Evolutionary conservation across 2,797 vertebrate species (phyloP).

Genomic region (Molossus molossus): DNA sequence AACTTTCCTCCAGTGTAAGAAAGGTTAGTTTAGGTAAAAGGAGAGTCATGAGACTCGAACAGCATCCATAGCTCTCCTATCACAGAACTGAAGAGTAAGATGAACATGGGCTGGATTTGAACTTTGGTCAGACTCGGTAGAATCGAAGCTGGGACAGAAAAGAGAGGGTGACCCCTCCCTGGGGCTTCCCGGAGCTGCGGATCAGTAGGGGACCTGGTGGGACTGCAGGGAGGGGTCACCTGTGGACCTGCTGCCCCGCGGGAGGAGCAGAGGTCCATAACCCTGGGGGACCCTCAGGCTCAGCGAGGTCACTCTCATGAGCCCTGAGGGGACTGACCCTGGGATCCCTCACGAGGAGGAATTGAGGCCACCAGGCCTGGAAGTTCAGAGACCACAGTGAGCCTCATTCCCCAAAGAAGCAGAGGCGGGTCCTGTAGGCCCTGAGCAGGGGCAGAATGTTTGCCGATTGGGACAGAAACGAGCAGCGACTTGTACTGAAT

Average conservation of each 20-base stretch:
- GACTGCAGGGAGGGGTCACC: background rate
- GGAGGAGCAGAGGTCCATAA: background rate
- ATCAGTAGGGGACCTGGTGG: background rate
- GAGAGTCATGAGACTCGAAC: too few relatives aligned
- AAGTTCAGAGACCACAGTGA: too few relatives aligned
- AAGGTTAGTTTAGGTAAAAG: too few relatives aligned
- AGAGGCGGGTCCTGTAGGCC: too few relatives aligned
- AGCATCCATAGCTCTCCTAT: background rate
- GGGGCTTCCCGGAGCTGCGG: background rate
- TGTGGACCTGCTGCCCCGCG: background rate
- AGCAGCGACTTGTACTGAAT: too few relatives aligned
- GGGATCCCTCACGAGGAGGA: too few relatives aligned
- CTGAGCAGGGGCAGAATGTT: too few relatives aligned
- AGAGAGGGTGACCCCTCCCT: background rate
- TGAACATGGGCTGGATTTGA: background rate
- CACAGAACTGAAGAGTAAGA: background rate
- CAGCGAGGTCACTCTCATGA: constrained; percentile 70
- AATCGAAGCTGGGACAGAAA: background rate
- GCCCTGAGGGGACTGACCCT: background rate
- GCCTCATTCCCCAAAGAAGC: too few relatives aligned
- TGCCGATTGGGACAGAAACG: too few relatives aligned
- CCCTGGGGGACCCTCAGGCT: constrained; percentile 30
- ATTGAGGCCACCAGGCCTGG: too few relatives aligned
- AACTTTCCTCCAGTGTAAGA: too few relatives aligned
- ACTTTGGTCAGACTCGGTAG: background rate